Evolutionary conservation across 2,113 vertebrate genomes (phyloP).

Genomic region (Collichthys lucidus): DNA sequence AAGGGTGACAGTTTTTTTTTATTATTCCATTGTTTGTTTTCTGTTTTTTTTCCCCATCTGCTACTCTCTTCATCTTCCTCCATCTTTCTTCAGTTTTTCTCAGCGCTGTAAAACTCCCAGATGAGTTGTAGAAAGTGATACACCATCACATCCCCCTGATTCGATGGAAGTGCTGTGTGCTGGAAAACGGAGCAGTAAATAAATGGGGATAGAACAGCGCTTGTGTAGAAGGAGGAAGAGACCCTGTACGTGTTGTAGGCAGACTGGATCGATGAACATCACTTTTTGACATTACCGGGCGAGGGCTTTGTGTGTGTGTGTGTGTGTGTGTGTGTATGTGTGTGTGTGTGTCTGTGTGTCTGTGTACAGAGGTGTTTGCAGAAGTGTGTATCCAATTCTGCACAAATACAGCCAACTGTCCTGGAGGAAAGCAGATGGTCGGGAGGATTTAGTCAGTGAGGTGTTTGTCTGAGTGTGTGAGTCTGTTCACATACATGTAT

Average conservation of each 20-base stretch:
- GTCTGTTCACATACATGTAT: constrained; percentile 19
- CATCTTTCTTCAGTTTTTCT: constrained; percentile 13
- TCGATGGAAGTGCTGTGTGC: constrained; percentile 28
- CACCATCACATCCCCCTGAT: constrained; percentile 23
- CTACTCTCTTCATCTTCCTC: constrained; percentile 26
- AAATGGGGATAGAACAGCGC: constrained; percentile 32
- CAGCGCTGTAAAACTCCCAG: constrained; percentile 16
- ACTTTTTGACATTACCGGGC: constrained; percentile 45
- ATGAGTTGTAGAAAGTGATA: constrained; percentile 48
- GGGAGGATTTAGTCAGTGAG: constrained; percentile 18
- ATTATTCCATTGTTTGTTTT: constrained; percentile 28
- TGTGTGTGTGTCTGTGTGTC: neutral
- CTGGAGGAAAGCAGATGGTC: constrained; percentile 31
- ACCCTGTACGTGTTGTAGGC: constrained; percentile 5
- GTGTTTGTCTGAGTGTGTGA: constrained; percentile 15
- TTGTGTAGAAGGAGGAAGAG: constrained; percentile 25
- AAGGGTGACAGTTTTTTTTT: neutral
- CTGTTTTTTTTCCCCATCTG: constrained; percentile 13
- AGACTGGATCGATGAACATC: constrained; percentile 54
- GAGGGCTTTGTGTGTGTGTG: constrained; percentile 37
- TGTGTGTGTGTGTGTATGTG: neutral
- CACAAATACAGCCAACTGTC: constrained; percentile 11
- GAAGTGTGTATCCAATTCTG: constrained; percentile 32
- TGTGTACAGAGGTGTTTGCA: constrained; percentile 13
- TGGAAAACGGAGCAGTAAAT: constrained; percentile 48